Evolutionary conservation across 2,888 invertebrate genomes (phyloP), one percentile per base, ranked within the genome.

Genomic region (Crocallis elinguaria): DNA sequence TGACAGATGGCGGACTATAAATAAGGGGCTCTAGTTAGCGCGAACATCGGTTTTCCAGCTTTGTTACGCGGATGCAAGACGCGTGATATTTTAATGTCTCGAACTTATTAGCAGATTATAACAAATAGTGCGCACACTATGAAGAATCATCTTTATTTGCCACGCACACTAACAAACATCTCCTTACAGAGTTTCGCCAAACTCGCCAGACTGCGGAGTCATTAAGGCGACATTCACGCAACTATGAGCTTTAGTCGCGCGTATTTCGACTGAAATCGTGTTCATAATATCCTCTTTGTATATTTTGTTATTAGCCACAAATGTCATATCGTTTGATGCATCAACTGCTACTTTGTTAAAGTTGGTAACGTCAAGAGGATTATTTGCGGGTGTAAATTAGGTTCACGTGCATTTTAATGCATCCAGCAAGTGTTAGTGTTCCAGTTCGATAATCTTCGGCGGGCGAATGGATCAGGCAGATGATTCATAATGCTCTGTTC

Each of bases 331-430:
- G 79, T 86, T 87, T 87, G 88, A 88, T 86, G 84, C 86, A 86
- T 83, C 85, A 83, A 84, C 80, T 78, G 75, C 77, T 83, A 89
- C 88, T 88, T 88, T 88, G 88, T 88, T 86, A 83, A 80, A 77
- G 76, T 81, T 82, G 76, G 78, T 78, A 67, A 66, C 73, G 64
- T 66, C 73, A 61, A 43, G 33, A 30, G 73, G 76, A 83, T 82
- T 83, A 87, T 86, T 86, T 81, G 77, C 75, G 75, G 64, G 82
- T 77, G 89, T 86, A 89, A 91, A 91, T 90, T 89, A 88, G 88
- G 72, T 84, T 87, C 90, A 88, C 90, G 88, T 91, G 89, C 82
- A 79, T 89, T 88, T 87, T 90, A 91, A 90, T 91, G 90, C 85
- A 86, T 82, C 77, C 79, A 72, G 84, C 80, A 79, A 86, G 83